Conservation (phyloP, 2,797 vertebrate genomes). For the Uromys caudimaculatus region DNA sequence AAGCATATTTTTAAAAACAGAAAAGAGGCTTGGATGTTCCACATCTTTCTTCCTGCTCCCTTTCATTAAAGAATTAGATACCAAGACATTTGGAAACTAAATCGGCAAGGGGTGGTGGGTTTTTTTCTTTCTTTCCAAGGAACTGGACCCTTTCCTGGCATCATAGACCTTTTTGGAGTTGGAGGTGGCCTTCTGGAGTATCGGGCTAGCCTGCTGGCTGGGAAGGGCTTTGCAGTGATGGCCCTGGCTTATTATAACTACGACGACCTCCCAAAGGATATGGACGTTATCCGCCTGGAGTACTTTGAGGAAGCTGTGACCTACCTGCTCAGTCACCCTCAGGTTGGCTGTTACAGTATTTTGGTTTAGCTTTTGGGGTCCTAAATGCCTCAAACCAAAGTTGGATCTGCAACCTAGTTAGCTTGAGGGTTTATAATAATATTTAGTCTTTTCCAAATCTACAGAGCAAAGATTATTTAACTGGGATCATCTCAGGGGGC, state of each 20-base stretch:
- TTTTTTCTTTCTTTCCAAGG: slow-evolving; percentile 83
- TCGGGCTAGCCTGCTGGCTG: slow-evolving; percentile 92
- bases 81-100: neutral
- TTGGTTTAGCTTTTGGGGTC: neutral
- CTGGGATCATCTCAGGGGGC: neutral
- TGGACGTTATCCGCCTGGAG: slow-evolving; percentile 89
- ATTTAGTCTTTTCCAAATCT: neutral
- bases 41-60: neutral
- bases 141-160: slow-evolving; percentile 91
- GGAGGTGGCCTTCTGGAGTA: slow-evolving; percentile 91
- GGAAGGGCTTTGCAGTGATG: slow-evolving; percentile 91
- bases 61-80: neutral
- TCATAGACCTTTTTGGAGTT: slow-evolving; percentile 91
- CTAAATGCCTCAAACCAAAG: neutral
- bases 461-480: neutral
- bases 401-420: neutral
- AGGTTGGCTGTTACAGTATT: slow-evolving; percentile 82
- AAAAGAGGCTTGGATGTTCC: neutral
- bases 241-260: slow-evolving; percentile 91
- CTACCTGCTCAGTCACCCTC: slow-evolving; percentile 88
- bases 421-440: neutral
- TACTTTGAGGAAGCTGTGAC: slow-evolving; percentile 94
- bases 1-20: neutral
- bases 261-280: slow-evolving; percentile 88
- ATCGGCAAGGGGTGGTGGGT: neutral